Evolutionary conservation across 2,888 invertebrate species (phyloP), one percentile per base, ranked within the genome.

Genomic region (Campopleginae sp.): DNA sequence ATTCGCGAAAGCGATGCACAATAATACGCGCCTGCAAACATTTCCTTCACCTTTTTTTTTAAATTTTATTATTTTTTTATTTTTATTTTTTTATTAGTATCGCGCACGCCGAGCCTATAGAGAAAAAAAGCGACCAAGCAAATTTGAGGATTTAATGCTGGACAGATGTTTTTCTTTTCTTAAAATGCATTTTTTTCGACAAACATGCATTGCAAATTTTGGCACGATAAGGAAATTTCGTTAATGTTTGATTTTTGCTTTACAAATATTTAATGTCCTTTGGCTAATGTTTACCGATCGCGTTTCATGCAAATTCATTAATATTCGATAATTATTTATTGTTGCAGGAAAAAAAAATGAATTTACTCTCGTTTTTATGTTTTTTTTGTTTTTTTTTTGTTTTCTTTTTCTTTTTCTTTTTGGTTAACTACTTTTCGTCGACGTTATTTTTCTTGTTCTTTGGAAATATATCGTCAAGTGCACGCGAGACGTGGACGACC

Each of bases 401-500:
- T 10, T 12, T 44, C 23, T 66, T 12, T 12, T n/a, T 42, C 12
- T n/a, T 31, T 19, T 23, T 23, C 19, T 44, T 46, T 48, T 44
- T 70, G 1, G 19, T 33, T 63, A 61, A 14, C 70, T 65, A 44
- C 23, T 38, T 68, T 63, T 33, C 42, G 51, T 44, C 48, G 7
- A 38, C n/a, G 38, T 44, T 61, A 51, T 31, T 38, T 19, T 31
- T 66, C 38, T 77, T 70, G 27, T 42, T 51, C 27, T 54, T 46
- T 68, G 38, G 14, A 33, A 46, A 31, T 51, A 75, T 54, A 75
- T 70, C 46, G 68, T 51, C 78, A 75, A 75, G 81, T 82, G 82
- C 81, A 80, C 80, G 85, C 79, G 79, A 85, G n/a, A 79, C 75
- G n/a, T 75, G 75, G 79, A 82, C 82, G 82, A 85, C 85, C 85